These are phyloP conservation scores for Tromatobia lineatoria DNA, from an alignment of 2,888 invertebrate genomes.

Conservation along the genomic window DNA sequence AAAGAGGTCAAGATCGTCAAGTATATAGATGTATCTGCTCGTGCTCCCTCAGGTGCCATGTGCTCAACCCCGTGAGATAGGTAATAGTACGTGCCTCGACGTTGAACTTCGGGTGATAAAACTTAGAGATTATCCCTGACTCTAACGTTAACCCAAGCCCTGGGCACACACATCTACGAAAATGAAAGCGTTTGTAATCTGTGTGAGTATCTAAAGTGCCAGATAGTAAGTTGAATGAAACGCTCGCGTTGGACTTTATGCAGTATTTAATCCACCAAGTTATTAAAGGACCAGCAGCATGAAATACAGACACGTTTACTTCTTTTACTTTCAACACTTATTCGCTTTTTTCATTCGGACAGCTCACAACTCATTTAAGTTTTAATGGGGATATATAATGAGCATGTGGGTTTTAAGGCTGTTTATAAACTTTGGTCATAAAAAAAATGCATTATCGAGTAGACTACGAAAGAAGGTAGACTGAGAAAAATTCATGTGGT, in stretches of 20 bases:
- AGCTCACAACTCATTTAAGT: background rate
- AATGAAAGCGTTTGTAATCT: slow-evolving; percentile 24
- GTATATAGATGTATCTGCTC: slow-evolving; percentile 13
- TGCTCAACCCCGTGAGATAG: slow-evolving; percentile 46
- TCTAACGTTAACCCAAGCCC: slow-evolving; percentile 47
- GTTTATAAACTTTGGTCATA: no score
- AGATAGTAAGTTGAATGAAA: slow-evolving; percentile 40
- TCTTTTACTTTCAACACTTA: background rate
- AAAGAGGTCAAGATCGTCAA: slow-evolving; percentile 52
- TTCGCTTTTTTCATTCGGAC: background rate
- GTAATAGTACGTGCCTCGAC: slow-evolving; percentile 56
- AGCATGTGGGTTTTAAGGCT: no score
- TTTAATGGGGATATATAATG: background rate
- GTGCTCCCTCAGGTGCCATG: slow-evolving; percentile 9
- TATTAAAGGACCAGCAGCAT: slow-evolving; percentile 22
- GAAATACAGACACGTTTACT: background rate
- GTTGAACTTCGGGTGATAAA: slow-evolving; percentile 67
- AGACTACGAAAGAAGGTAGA: no score
- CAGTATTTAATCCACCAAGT: slow-evolving; percentile 27
- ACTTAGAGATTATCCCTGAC: slow-evolving; percentile 66
- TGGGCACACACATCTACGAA: slow-evolving; percentile 13
- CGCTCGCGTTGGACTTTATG: slow-evolving; percentile 16
- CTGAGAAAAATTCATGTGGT: no score
- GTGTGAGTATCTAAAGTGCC: slow-evolving; percentile 21
- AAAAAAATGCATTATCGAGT: no score